Base-by-base conservation (phyloP, 2,888 invertebrate species). In the Drosophila putrida region DNA sequence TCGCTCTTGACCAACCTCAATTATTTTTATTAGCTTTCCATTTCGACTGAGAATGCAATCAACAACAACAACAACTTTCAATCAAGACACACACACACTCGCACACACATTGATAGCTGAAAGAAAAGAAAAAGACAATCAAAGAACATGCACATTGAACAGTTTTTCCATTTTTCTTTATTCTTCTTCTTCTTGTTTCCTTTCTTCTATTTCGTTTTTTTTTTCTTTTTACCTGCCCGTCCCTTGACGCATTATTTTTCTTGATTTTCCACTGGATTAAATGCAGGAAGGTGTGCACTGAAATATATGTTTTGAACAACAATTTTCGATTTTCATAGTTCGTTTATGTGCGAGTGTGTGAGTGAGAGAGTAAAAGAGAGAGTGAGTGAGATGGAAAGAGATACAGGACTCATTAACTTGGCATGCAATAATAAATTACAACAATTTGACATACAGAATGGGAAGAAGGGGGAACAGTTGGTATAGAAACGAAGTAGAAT, bases 261-360 rank as follows among this genome's bases (percentile, higher is more conserved):
- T 67, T 85, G 83, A 84, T 86, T 84, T 88, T 88, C 86, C 80
- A 74, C 78, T 74, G 83, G 83, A 88, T 84, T 88, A 88, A 74
- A 61, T 73, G 71, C 67, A 66, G 60, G 68, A 75, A 72, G 82
- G 85, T 85, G 82, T 78, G 74, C 76, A 80, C 50, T 63, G 69
- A 74, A 84, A 74, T 80, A 60, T 74, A 43, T n/a, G n/a, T 20
- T 15, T 20, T 20, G 10, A 41, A 41, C 38, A 38, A 6, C 39
- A 41, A 47, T 54, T 43, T 35, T 78, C 58, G 43, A 65, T 71
- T 71, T 69, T 46, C 66, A 51, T 66, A 72, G 54, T 78, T 60
- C 54, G 41, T 59, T 51, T 53, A 44, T 11, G 35, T 10, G 39
- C 10, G 15, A 6, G 8, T 41, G 41, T 20, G 15, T 15, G n/a